Base-by-base conservation (phyloP, 2,113 vertebrate species). In the Elephantulus edwardii region DNA sequence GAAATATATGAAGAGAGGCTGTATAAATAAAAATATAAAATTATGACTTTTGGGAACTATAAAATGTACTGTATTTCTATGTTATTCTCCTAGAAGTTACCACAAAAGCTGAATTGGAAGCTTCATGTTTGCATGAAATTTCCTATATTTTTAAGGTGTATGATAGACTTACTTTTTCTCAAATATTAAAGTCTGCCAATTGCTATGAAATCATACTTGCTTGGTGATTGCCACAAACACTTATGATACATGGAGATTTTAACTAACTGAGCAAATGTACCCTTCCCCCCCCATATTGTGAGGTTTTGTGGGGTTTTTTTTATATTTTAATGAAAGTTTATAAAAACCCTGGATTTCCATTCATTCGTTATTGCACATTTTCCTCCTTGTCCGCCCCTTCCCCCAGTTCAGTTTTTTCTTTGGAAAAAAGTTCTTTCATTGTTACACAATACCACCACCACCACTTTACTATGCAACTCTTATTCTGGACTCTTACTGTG, bases 141-240 rank as follows among this genome's bases (percentile, higher is more conserved):
- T 86, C 91, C 78, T 12, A 62, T 68, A 20, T 91, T 96, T 91
- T 93, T 84, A 30, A 52, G 83, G 86, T 62, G 66, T 95, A 90
- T 93, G 66, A 91, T 10, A 50, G 83, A 89, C 5, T 64, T 64
- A 52, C 30, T 22, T 52, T 94, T 96, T 71, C 92, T 88, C 52
- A 56, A 88, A 6, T 91, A 96, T 96, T 97, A 95, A 96, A 96
- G 81, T 74, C 92, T 89, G 89, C 77, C 66, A n/a, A 19, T 91
- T 96, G 91, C 93, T 95, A 95, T 44, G 56, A 96, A 96, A 96
- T 74, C 46, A 44, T 83, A 89, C 54, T 91, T 94, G 89, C 66
- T 96, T 92, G 80, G 46, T 66, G 33, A 3, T n/a, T 83, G 86
- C 19, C 19, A 1, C 68, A 19, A 92, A 91, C 86, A 38, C 78